Evolutionary conservation across 2,888 invertebrate genomes (phyloP).

Genomic region (Acrobasis repandana): DNA sequence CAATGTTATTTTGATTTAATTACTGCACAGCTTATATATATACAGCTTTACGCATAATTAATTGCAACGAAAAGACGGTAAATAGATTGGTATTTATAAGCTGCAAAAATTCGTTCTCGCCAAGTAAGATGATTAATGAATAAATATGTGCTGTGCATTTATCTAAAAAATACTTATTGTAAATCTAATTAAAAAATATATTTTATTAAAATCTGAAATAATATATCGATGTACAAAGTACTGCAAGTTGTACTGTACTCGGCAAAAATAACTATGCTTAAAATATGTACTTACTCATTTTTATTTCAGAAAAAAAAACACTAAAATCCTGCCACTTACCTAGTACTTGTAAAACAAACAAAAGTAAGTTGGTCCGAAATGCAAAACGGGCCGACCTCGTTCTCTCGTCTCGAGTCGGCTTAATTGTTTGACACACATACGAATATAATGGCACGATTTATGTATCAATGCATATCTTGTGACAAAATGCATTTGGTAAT

Average conservation of each 20-base stretch:
- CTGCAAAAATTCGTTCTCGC: background rate
- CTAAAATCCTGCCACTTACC: background rate
- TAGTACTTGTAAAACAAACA: slow-evolving; percentile 33
- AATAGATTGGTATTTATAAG: background rate
- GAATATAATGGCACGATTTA: slow-evolving; percentile 34
- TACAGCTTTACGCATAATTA: slow-evolving; percentile 45
- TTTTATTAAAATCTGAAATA: no score
- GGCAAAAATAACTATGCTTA: background rate
- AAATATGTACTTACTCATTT: background rate
- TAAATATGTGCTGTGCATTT: background rate
- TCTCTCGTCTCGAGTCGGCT: slow-evolving; percentile 38
- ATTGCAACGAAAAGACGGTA: slow-evolving; percentile 42
- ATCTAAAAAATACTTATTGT: no score
- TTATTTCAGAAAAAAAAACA: no score
- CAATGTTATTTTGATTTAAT: slow-evolving; percentile 49
- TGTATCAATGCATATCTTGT: slow-evolving; percentile 30
- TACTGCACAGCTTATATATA: no score
- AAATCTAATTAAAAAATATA: background rate
- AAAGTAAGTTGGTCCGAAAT: slow-evolving; percentile 44
- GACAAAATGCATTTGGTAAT: slow-evolving; percentile 28
- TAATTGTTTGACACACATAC: slow-evolving; percentile 44
- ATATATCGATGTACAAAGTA: no score
- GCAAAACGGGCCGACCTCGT: slow-evolving; percentile 51
- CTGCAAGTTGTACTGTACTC: no score
- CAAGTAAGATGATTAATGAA: background rate